phyloP scores from a whole-genome alignment of 1,140 invertebrate genomes.

The Stenopsyche tienmushanensis region DNA sequence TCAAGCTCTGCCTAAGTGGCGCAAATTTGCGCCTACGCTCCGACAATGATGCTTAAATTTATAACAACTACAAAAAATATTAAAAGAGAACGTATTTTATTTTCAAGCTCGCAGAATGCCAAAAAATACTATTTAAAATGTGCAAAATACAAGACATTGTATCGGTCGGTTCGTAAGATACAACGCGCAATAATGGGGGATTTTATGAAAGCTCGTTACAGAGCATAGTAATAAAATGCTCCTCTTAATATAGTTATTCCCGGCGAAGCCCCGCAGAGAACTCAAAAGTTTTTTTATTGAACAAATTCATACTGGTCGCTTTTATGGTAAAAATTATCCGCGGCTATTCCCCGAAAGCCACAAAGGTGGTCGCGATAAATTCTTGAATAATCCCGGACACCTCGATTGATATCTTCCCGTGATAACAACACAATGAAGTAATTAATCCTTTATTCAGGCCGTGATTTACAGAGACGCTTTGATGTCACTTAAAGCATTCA shows the following conservation, averaged over 20 bases:
- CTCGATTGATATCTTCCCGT: conserved; percentile 19
- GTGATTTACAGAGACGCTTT: conserved; percentile 17
- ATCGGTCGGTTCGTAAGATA: too few species aligned
- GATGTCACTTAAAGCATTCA: not conserved
- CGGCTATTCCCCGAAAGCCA: conserved; percentile 2
- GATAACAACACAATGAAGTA: conserved; percentile 18
- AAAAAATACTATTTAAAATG: conserved; percentile 16
- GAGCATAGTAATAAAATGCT: too few species aligned
- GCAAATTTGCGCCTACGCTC: conserved; percentile 7
- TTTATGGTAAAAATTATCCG: too few species aligned
- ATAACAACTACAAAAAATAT: conserved; percentile 9
- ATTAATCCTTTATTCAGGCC: conserved; percentile 18
- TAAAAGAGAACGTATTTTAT: conserved; percentile 5
- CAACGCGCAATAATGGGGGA: too few species aligned
- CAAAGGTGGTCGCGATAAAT: conserved; percentile 17
- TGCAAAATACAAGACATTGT: too few species aligned
- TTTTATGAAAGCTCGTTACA: too few species aligned
- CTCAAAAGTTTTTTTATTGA: too few species aligned
- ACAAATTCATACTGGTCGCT: too few species aligned
- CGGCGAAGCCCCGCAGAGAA: too few species aligned
- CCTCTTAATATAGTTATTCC: too few species aligned
- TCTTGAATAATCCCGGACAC: conserved; percentile 11
- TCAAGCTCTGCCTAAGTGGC: not conserved
- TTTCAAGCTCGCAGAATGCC: not conserved
- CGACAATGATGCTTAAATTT: conserved; percentile 13